Evolutionary conservation across 2,888 invertebrate species (phyloP), one percentile per base, ranked within the genome.

Genomic region (Phyllotreta striolata): DNA sequence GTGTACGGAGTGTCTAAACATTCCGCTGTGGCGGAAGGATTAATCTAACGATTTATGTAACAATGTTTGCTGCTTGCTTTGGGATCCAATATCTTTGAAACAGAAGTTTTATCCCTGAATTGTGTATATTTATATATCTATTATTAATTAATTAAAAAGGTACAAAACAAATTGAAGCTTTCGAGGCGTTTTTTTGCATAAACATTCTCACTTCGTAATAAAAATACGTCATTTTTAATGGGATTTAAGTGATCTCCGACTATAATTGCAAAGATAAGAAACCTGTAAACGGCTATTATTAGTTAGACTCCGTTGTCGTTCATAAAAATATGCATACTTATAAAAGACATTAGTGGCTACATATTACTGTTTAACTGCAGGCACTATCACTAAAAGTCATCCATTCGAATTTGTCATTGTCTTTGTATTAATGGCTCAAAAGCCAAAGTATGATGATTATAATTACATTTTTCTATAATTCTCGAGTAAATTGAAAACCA

Each of bases 241-340:
- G 55, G 55, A 49, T 62, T 64, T 55, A 55, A 55, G 56, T 64
- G 59, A 55, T 52, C 38, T 59, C 62, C 43, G 57, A 43, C 37
- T 41, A 59, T 67, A 67, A 67, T 65, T 67, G 63, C 63, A 46
- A 44, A 56, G 67, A 67, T 67, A 67, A 65, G 67, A 63, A 67
- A 62, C 64, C 62, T 44, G 67, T 55, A 67, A 64, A 59, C 60
- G 62, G 49, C 59, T 55, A 64, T 67, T 67, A 67, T 67, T 67
- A 67, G 62, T 63, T 63, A 64, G 54, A 64, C 55, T 61, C 49
- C 34, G 44, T 57, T 41, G 58, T 67, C 62, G 64, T 64, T 64
- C 59, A 67, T 67, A 67, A 62, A 67, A 67, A 67, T 64, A 64
- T 51, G 47, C 54, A 55, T 62, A 64, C 58, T 62, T 67, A 67